Percentiles rank a stretch among this genome's conserved stretches.
These are phyloP conservation scores for Mustela nigripes DNA, from an alignment of 2,113 vertebrate genomes.

Conservation along the genomic window DNA sequence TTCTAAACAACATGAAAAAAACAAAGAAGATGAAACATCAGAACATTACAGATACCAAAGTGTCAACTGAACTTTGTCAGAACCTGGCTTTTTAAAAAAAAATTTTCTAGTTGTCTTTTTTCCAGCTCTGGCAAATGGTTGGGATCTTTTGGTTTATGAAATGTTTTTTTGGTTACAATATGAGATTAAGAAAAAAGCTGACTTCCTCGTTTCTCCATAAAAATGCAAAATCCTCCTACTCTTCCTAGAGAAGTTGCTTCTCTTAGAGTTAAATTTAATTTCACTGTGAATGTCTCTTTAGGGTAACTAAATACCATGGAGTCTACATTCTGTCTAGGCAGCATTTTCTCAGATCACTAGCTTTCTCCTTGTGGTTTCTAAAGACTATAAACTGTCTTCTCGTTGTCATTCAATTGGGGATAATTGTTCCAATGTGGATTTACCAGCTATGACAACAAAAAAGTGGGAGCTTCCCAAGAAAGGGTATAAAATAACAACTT, in stretches of 20 bases:
- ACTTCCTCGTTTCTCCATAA: background rate
- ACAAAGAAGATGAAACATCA: background rate
- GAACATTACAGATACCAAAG: background rate
- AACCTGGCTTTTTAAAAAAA: background rate
- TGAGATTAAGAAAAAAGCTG: background rate
- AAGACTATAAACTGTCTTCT: background rate
- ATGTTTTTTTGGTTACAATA: background rate
- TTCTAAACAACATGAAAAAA: background rate
- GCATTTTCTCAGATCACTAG: background rate
- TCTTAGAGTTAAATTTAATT: constrained; percentile 53
- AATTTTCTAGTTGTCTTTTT: background rate
- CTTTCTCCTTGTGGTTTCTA: constrained; percentile 27
- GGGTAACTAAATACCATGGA: background rate
- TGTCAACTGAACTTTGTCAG: background rate
- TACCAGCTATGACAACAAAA: background rate
- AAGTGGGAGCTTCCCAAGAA: background rate
- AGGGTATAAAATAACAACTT: constrained; percentile 47
- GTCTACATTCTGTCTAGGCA: background rate
- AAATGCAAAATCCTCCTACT: background rate
- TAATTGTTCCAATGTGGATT: background rate
- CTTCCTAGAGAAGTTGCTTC: background rate
- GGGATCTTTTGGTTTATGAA: background rate
- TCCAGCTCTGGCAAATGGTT: background rate
- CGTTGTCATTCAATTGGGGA: background rate
- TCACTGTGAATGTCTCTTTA: background rate